Base-by-base conservation (phyloP, 1,140 invertebrate species). In the Trichonephila clavipes region DNA sequence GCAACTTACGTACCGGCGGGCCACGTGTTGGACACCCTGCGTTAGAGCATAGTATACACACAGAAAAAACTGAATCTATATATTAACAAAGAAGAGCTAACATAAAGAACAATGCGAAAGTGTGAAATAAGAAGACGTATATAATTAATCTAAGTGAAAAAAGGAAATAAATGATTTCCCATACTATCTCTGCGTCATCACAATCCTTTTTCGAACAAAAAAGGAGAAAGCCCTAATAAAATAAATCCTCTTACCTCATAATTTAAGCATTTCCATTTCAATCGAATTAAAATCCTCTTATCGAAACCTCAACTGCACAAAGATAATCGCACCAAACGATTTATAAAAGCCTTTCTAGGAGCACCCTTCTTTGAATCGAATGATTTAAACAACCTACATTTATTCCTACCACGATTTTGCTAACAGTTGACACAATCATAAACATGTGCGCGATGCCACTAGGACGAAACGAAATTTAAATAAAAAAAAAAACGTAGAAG, bases 381-480 rank as follows among this genome's bases (percentile, higher is more conserved):
- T 77, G 28, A 16, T 18, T 77, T 77, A 40, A 77, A 16, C 28
- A 77, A 77, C 34, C 28, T 28, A 18, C 28, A 59, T n/a, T 51
- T 61, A 85, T 85, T 85, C 83, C 21, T 16, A 2, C 21, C 83
- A 85, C 83, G 83, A 85, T 85, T 85, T 85, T 58, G 44, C 82
- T 24, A 59, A 85, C 83, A 59, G 83, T 85, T 85, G 83, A 85
- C 83, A 85, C 83, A 14, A 85, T 61, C 83, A 85, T 85, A 85
- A 85, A 85, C 83, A 85, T 85, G 51, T 77, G 72, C 72, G 72
- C 72, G 2, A 19, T 40, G 72, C 72, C 28, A 40, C 72, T 10
- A 28, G 72, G 28, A 40, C 72, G 72, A 34, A 77, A n/a, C 40
- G 58, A 24, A 51, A 85, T 85, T 85, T 85, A 58, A 85, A 85